Conservation (phyloP, 2,113 vertebrate genomes). For the Rhizomys pruinosus region DNA sequence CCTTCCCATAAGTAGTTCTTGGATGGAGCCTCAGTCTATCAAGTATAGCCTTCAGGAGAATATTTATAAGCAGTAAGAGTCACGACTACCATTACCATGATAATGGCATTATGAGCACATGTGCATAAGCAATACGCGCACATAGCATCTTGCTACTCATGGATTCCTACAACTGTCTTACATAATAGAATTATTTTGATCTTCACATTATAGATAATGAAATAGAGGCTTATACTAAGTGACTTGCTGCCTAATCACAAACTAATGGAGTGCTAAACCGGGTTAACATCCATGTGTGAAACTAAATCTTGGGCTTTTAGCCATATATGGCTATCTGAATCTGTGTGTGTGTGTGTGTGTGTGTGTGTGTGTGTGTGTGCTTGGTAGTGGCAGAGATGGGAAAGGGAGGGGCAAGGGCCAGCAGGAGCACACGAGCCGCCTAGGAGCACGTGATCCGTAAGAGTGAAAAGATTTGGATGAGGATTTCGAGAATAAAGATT, state of each 20-base stretch:
- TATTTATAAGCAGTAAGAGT: neutral
- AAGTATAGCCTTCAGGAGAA: neutral
- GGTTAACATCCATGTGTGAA: neutral
- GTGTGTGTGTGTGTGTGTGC: too few species aligned
- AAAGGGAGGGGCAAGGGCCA: neutral
- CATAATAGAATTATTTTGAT: neutral
- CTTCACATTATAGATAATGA: neutral
- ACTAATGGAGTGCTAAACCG: neutral
- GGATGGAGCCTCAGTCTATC: neutral
- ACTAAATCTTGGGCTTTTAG: neutral
- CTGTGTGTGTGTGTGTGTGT: neutral
- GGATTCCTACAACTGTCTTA: neutral
- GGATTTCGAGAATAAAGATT: neutral
- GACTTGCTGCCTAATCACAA: constrained; percentile 9
- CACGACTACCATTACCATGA: neutral
- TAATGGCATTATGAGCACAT: fast-evolving
- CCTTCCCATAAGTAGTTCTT: neutral
- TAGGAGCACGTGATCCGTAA: neutral
- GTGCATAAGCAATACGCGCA: too few species aligned
- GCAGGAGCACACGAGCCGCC: neutral
- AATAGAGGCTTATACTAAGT: constrained; percentile 16
- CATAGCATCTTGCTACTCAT: neutral
- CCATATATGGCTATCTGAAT: neutral
- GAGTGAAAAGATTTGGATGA: neutral
- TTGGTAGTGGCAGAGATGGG: neutral